Conservation (phyloP, 37 sponge, comb jelly and placozoan genomes). For the Ianthella basta region DNA sequence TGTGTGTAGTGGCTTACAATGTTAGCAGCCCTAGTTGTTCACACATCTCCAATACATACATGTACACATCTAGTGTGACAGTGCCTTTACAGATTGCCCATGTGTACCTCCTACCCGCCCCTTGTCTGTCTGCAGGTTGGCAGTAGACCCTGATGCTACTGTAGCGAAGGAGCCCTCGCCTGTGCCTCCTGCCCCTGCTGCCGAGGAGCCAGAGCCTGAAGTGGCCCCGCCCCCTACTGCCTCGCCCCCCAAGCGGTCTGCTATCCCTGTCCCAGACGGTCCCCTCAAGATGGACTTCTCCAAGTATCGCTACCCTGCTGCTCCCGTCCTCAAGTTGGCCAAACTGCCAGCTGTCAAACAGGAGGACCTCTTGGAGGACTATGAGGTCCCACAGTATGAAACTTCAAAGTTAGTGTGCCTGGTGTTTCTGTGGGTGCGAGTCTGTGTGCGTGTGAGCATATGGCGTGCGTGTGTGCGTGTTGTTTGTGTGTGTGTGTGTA, state of each 20-base stretch:
- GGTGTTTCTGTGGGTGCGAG: background rate
- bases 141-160: background rate
- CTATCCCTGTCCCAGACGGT: conserved; percentile 32
- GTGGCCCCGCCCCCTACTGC: conserved; percentile 1
- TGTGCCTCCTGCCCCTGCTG: conserved; percentile 17
- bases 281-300: conserved; percentile 57
- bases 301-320: conserved; percentile 21
- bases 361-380: background rate
- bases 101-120: no score
- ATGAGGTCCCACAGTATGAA: background rate
- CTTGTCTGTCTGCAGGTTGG: background rate
- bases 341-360: background rate
- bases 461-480: no score
- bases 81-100: no score
- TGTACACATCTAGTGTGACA: no score
- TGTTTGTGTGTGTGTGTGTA: conserved; percentile 5
- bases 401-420: background rate
- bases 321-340: background rate
- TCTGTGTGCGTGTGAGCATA: no score
- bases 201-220: background rate
- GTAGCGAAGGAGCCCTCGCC: background rate
- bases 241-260: background rate
- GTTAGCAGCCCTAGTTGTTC: no score
- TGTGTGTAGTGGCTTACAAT: no score
- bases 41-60: no score